Conservation (phyloP, 2,888 invertebrate genomes). For the Allacma fusca region DNA sequence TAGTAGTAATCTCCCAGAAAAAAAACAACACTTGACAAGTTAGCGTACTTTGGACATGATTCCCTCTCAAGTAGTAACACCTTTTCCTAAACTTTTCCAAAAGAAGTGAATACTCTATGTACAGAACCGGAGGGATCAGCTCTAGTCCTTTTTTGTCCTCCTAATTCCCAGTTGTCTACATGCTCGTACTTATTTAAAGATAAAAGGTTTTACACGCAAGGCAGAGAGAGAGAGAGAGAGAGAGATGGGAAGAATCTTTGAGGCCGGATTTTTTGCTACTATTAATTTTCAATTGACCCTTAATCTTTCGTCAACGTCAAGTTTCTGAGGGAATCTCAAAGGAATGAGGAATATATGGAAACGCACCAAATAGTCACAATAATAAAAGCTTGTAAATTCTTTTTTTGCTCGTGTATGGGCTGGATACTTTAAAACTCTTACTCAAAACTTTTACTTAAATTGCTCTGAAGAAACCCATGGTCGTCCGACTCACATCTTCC, state of each 20-base stretch:
- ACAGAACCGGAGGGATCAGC: background rate
- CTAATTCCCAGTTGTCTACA: background rate
- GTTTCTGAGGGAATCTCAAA: conserved; percentile 1
- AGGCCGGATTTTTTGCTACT: conserved; percentile 31
- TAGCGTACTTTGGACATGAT: background rate
- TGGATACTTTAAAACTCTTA: background rate
- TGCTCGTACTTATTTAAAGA: background rate
- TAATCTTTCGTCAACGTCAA: conserved; percentile 39
- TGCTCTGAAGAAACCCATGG: background rate
- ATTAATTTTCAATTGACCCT: conserved; percentile 43
- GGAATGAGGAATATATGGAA: background rate
- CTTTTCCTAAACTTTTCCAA: too few relatives aligned
- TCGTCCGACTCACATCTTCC: background rate
- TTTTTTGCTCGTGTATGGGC: conserved; percentile 10
- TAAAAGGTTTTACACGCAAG: background rate
- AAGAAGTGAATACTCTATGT: too few relatives aligned
- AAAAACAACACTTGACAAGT: conserved; percentile 4
- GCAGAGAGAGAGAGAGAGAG: background rate
- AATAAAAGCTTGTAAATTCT: conserved; percentile 41
- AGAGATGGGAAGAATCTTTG: conserved; percentile 9
- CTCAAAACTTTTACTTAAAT: background rate
- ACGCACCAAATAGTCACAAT: background rate
- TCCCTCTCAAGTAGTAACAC: background rate
- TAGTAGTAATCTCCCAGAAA: background rate
- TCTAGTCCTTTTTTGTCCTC: background rate